Evolutionary conservation across 2,888 invertebrate genomes (phyloP), one percentile per base, ranked within the genome.

Genomic region (Trissolcus japonicus): DNA sequence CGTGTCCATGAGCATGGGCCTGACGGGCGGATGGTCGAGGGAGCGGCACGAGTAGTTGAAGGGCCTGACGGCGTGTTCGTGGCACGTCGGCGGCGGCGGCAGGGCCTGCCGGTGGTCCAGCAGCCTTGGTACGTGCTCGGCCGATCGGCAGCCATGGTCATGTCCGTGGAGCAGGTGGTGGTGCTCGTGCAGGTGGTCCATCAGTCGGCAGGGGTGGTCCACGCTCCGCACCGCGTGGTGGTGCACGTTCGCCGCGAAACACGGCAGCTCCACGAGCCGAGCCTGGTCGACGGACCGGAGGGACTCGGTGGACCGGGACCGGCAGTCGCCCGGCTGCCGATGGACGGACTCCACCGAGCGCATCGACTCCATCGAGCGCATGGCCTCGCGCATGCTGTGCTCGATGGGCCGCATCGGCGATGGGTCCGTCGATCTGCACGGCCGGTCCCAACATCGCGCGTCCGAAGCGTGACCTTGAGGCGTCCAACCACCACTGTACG

Each of bases 1-100:
- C 85, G 90, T 87, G 86, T 91, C 90, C 86, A 87, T 90, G 83
- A 88, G 90, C 84, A 87, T 89, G 50, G 90, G 88, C 84, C 89
- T 89, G 68, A 82, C 85, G 89, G 90, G 69, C 88, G 89, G 79
- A 89, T 90, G 87, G 57, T 86, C 87, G 57, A 87, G 82, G 2
- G 86, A 85, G 55, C 87, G 82, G 76, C 88, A 88, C 41, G 86
- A 84, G 80, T 86, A 87, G 80, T 82, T 87, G 55, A 86, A 69
- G n/a, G 85, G 83, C 54, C 85, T 67, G 4, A 82, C 68, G 7
- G 81, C 80, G 77, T 86, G 85, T 53, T 87, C 87, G 55, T 85
- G 81, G 74, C 85, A 81, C 55, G 82, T 81, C 11, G 80, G 72
- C 9, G 81, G 72, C 6, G 63, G 68, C 7, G 80, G 71, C 19